Evolutionary conservation across 1,140 invertebrate species (phyloP).

Genomic region (Bombus turneri): DNA sequence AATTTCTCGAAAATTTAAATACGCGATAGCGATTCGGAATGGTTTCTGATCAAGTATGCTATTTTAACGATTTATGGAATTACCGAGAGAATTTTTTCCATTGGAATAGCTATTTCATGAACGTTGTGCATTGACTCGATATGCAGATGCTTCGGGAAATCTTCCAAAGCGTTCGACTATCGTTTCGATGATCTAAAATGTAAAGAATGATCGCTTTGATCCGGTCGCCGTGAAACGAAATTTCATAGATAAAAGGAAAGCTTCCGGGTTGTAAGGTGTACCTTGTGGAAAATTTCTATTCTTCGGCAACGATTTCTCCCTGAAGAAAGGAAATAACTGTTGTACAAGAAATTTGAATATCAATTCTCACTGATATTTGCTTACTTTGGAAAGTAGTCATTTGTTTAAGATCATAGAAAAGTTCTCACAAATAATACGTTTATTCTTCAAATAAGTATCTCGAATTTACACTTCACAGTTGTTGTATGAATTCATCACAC

Average conservation of each 20-base stretch:
- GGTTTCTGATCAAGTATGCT: background rate
- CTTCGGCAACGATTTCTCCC: background rate
- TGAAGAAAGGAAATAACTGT: no score
- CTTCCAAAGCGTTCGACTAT: background rate
- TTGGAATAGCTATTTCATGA: background rate
- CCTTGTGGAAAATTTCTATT: background rate
- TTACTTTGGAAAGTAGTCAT: background rate
- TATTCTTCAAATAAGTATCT: no score
- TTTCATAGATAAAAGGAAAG: background rate
- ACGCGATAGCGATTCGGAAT: background rate
- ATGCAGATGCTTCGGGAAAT: background rate
- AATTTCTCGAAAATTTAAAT: background rate
- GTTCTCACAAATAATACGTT: no score
- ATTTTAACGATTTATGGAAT: background rate
- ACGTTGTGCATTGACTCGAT: background rate
- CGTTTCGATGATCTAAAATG: slow-evolving; percentile 26
- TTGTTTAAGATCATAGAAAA: no score
- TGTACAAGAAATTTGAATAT: background rate
- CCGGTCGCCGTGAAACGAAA: slow-evolving; percentile 14
- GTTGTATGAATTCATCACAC: no score
- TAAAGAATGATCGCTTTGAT: slow-evolving; percentile 34
- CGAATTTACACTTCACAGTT: no score
- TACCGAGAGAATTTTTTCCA: background rate
- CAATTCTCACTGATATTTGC: background rate
- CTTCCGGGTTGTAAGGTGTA: background rate